Conservation (phyloP, 35 echinoderm and acorn worm species). For the Ophiothrix spiculata region DNA sequence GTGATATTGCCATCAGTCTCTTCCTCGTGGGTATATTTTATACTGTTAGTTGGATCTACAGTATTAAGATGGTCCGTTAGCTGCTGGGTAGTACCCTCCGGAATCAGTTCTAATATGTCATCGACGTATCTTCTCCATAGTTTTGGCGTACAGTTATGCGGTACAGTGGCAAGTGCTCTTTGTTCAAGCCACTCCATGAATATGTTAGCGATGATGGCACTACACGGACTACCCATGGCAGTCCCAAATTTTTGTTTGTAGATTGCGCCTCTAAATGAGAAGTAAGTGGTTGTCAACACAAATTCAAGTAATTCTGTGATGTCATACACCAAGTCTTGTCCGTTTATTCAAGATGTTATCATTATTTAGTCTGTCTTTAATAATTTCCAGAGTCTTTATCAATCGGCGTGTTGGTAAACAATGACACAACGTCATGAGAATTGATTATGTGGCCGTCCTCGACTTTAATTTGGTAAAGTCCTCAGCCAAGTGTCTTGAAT, state of each 20-base stretch:
- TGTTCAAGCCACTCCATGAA: background rate
- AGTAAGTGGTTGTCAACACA: background rate
- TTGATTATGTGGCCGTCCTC: background rate
- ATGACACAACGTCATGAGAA: background rate
- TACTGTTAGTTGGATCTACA: background rate
- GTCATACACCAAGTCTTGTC: background rate
- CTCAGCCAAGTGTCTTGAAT: too few species aligned
- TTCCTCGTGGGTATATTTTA: background rate
- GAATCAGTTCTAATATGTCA: background rate
- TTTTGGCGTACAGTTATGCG: background rate
- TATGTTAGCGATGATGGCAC: background rate
- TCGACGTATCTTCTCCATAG: background rate
- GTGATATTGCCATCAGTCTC: background rate
- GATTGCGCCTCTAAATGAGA: too few species aligned
- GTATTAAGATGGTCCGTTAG: background rate
- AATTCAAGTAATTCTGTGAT: background rate
- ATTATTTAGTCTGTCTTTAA: background rate
- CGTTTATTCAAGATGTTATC: background rate
- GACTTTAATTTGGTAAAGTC: too few species aligned
- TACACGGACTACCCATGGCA: too few species aligned
- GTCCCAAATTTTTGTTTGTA: too few species aligned
- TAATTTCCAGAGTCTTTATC: background rate
- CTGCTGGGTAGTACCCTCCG: background rate
- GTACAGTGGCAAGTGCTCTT: background rate
- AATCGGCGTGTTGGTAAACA: background rate